These are phyloP conservation scores for Otolemur garnettii DNA, from an alignment of 2,113 vertebrate species.

Conservation along the genomic window DNA sequence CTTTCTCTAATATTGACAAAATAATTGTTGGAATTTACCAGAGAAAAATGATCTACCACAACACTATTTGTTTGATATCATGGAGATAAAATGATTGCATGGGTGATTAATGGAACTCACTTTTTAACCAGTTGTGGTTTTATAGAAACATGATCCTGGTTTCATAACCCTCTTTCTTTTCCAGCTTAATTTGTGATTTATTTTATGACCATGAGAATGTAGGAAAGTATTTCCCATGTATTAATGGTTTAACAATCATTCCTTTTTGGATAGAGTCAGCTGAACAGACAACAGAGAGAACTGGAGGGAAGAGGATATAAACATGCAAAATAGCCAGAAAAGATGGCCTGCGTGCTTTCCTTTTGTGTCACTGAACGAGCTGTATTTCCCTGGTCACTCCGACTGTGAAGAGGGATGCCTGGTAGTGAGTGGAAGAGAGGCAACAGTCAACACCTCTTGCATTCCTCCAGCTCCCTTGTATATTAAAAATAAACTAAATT, in stretches of 20 bases:
- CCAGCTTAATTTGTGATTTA: constrained; percentile 31
- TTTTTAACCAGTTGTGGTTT: constrained; percentile 60
- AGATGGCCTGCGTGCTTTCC: neutral
- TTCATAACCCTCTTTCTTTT: neutral
- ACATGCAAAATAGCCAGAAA: constrained; percentile 21
- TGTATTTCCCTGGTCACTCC: neutral
- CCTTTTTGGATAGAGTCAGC: neutral
- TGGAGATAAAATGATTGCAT: constrained; percentile 39
- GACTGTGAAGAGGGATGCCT: neutral
- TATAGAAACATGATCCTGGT: constrained; percentile 36
- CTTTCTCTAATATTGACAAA: constrained; percentile 44
- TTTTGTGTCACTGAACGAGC: neutral
- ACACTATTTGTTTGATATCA: constrained; percentile 36
- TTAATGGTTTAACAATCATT: neutral
- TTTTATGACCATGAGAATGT: constrained; percentile 27
- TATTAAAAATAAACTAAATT: constrained; percentile 14
- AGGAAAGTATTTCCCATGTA: neutral
- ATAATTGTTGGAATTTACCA: constrained; percentile 35
- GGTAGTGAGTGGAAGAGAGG: neutral
- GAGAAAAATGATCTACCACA: neutral
- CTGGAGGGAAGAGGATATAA: neutral
- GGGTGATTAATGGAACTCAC: constrained; percentile 19
- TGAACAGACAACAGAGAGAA: neutral
- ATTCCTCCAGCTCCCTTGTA: neutral
- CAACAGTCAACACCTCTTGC: neutral